Conservation (phyloP, 2,888 invertebrate species). For the Dryobota labecula region DNA sequence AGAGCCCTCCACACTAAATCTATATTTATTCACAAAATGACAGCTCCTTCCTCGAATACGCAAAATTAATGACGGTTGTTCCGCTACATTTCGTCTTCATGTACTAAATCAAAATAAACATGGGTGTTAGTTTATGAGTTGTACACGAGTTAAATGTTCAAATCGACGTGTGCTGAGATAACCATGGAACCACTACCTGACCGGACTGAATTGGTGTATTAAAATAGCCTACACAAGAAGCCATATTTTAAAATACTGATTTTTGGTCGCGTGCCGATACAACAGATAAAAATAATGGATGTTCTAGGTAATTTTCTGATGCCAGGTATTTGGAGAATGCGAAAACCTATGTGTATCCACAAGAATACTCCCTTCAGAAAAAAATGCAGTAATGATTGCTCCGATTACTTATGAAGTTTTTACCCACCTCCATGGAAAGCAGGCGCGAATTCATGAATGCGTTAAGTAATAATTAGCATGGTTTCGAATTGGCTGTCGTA, state of each 20-base stretch:
- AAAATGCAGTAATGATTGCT: background rate
- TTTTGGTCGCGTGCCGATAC: too few relatives aligned
- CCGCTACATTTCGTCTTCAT: constrained; percentile 37
- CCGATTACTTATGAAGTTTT: background rate
- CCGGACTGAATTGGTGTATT: background rate
- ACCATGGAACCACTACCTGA: background rate
- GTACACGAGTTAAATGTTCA: background rate
- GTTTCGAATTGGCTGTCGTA: constrained; percentile 34
- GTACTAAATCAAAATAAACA: constrained; percentile 56
- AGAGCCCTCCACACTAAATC: constrained; percentile 55
- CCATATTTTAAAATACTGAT: background rate
- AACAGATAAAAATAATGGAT: background rate
- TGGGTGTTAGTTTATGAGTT: constrained; percentile 26
- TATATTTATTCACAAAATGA: constrained; percentile 51
- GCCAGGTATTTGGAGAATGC: background rate
- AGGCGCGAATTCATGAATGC: constrained; percentile 28
- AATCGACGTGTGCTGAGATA: background rate
- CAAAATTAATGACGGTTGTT: constrained; percentile 55
- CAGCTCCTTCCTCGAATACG: constrained; percentile 48
- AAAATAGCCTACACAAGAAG: background rate
- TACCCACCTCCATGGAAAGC: background rate
- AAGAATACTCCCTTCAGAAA: background rate
- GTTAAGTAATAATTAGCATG: constrained; percentile 44
- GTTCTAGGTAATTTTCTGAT: background rate
- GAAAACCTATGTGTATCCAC: background rate